These are phyloP conservation scores for Sesia apiformis DNA, from an alignment of 2,888 invertebrate genomes.

Conservation along the genomic window DNA sequence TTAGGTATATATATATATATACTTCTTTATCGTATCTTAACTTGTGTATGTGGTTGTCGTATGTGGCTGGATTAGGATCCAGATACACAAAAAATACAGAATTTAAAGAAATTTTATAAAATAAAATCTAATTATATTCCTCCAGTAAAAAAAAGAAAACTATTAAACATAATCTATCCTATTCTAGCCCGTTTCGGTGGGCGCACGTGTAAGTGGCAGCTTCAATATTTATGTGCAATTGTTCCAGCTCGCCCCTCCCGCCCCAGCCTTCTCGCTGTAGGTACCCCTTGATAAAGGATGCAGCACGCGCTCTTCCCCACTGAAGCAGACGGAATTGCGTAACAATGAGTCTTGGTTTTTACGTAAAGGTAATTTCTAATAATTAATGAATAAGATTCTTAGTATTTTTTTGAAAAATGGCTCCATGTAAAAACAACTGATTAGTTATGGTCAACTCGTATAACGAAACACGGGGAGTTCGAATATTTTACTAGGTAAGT, in stretches of 20 bases:
- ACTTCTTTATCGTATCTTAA: too few species aligned
- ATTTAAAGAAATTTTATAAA: too few species aligned
- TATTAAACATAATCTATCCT: slow-evolving; percentile 28
- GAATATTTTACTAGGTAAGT: too few species aligned
- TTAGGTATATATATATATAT: too few species aligned
- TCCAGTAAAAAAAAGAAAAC: neutral
- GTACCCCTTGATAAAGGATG: slow-evolving; percentile 60
- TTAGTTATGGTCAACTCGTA: too few species aligned
- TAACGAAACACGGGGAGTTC: too few species aligned
- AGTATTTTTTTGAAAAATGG: too few species aligned
- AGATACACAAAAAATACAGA: too few species aligned
- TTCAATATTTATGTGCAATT: slow-evolving; percentile 76
- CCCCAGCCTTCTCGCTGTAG: slow-evolving; percentile 17
- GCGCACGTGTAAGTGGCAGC: slow-evolving; percentile 75
- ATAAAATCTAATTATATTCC: too few species aligned
- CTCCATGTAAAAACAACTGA: too few species aligned
- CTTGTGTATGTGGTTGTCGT: too few species aligned
- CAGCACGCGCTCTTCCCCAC: slow-evolving; percentile 41
- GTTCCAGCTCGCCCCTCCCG: slow-evolving; percentile 52
- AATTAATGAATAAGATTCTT: neutral
- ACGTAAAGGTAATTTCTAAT: slow-evolving; percentile 13
- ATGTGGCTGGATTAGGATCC: too few species aligned
- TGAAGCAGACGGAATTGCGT: slow-evolving; percentile 46
- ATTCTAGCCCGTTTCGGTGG: slow-evolving; percentile 31
- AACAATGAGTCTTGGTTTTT: slow-evolving; percentile 56